These are phyloP conservation scores for Amaurobius ferox DNA, from an alignment of 2,888 invertebrate genomes.

Conservation along the genomic window DNA sequence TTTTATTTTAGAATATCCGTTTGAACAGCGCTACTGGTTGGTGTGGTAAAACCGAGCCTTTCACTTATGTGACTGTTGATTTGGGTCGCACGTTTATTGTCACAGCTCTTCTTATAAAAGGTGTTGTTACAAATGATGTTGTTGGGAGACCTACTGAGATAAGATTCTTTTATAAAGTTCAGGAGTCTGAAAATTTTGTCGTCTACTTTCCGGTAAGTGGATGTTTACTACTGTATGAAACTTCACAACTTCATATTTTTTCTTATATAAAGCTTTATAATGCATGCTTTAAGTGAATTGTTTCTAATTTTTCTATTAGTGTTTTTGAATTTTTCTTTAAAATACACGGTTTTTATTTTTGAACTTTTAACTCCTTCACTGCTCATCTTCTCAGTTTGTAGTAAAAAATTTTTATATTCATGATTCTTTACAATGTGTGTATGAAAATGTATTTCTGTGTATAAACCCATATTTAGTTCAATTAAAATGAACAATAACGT, in stretches of 20 bases:
- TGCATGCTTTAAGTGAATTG: too few relatives aligned
- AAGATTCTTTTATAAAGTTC: constrained; percentile 96
- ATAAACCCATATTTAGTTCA: too few relatives aligned
- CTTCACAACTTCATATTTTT: background rate
- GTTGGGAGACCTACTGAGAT: constrained; percentile 97
- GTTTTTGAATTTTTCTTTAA: too few relatives aligned
- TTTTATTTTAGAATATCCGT: constrained; percentile 82
- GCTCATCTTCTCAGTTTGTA: too few relatives aligned
- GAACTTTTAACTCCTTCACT: too few relatives aligned
- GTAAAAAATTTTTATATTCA: too few relatives aligned
- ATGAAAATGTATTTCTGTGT: too few relatives aligned
- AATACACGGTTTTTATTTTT: too few relatives aligned
- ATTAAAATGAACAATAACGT: too few relatives aligned
- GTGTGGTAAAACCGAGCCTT: constrained; percentile 94
- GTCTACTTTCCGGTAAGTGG: constrained; percentile 88
- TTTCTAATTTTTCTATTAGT: too few relatives aligned
- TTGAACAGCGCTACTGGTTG: constrained; percentile 95
- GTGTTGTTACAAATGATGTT: constrained; percentile 95
- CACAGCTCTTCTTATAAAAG: constrained; percentile 90
- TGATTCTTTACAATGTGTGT: too few relatives aligned
- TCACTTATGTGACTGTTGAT: constrained; percentile 96
- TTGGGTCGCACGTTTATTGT: constrained; percentile 94
- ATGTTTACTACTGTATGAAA: too few relatives aligned
- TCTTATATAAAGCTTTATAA: constrained; percentile 9
- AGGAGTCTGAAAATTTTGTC: constrained; percentile 94